Evolutionary conservation across 1,140 invertebrate species (phyloP).

Genomic region (Phymorhynchus buccinoides): DNA sequence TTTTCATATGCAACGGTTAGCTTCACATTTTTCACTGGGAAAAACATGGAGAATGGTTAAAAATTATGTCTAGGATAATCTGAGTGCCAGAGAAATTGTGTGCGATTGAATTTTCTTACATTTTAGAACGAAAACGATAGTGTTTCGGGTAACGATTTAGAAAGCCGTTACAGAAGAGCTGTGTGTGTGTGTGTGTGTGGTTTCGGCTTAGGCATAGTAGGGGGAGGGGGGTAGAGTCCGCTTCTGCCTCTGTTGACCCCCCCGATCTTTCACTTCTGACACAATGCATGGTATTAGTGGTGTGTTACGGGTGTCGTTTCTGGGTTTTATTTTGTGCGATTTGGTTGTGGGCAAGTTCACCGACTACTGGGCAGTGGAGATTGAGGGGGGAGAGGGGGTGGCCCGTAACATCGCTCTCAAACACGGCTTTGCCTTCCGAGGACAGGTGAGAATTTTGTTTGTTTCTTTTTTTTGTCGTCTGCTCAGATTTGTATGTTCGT

Average conservation of each 20-base stretch:
- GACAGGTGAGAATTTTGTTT: conserved; percentile 53
- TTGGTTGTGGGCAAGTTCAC: conserved; percentile 52
- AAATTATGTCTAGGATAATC: conserved; percentile 1
- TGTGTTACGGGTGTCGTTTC: conserved; percentile 52
- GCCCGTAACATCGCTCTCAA: conserved; percentile 55
- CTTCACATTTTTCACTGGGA: conserved; percentile 27
- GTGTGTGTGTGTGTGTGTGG: conserved; percentile 33
- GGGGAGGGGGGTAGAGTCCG: conserved; percentile 38
- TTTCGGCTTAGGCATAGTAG: too few relatives aligned
- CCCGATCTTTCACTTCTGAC: conserved; percentile 43
- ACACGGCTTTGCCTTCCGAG: conserved; percentile 61
- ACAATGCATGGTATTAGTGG: conserved; percentile 57
- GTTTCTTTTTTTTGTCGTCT: background rate
- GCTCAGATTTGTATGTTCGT: background rate
- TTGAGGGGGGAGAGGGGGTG: conserved; percentile 59
- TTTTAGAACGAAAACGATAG: conserved; percentile 30
- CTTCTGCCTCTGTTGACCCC: conserved; percentile 41
- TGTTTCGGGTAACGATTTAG: conserved; percentile 29
- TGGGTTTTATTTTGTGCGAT: conserved; percentile 56
- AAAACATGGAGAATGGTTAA: conserved; percentile 48
- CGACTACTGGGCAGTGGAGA: conserved; percentile 63
- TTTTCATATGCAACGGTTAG: conserved; percentile 21
- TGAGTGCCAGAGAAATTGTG: conserved; percentile 17
- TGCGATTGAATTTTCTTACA: conserved; percentile 31
- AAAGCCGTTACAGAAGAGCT: conserved; percentile 7